Conservation (phyloP, 2,888 invertebrate genomes). For the Leistus spinibarbis region DNA sequence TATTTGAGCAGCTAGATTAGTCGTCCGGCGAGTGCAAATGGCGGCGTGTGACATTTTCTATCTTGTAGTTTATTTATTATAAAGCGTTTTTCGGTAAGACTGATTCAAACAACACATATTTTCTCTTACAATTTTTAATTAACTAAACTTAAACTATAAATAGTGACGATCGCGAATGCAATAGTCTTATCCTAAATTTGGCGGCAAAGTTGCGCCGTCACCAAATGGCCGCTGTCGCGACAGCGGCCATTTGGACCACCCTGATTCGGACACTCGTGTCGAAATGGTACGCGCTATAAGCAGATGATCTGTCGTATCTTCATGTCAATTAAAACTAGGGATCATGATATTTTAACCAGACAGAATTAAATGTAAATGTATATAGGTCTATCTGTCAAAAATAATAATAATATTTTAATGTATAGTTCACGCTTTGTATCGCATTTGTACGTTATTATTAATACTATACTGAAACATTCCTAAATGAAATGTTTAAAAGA, state of each 20-base stretch:
- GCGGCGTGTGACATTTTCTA: not conserved
- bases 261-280: not conserved
- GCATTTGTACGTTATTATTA: conserved; percentile 15
- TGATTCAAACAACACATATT: conserved; percentile 57
- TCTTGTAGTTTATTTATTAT: conserved; percentile 41
- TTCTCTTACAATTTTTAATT: conserved; percentile 51
- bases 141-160: conserved; percentile 42
- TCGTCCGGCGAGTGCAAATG: not conserved
- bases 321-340: conserved; percentile 85
- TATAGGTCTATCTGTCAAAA: conserved; percentile 23
- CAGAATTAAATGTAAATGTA: conserved; percentile 23
- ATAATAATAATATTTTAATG: conserved; percentile 11
- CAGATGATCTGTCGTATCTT: conserved; percentile 64
- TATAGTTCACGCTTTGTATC: conserved; percentile 30
- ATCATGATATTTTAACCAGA: conserved; percentile 69
- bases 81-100: conserved; percentile 56
- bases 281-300: conserved; percentile 7
- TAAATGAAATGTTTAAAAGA: not conserved
- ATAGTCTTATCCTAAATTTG: conserved; percentile 43
- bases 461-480: conserved; percentile 3
- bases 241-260: too few species aligned
- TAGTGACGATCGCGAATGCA: conserved; percentile 52
- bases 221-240: conserved; percentile 6
- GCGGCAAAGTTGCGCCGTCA: not conserved
- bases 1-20: too few species aligned